phyloP scores from a whole-genome alignment of 2,888 invertebrate species.

The Pachycephus smyrnensis region DNA sequence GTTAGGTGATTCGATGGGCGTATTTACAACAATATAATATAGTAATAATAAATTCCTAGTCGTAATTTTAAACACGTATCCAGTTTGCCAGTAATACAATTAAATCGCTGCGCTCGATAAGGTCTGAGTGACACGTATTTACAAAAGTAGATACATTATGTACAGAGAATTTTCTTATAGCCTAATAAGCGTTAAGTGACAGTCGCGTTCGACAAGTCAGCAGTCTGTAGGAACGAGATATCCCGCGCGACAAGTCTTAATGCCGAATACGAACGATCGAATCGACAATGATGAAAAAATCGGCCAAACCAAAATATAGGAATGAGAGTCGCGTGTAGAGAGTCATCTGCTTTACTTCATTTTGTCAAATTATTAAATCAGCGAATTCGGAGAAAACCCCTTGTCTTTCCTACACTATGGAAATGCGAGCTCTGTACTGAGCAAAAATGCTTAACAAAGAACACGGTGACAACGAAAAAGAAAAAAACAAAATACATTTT shows the following conservation, averaged over 20 bases:
- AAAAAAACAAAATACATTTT: background rate
- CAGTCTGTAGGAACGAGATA: slow-evolving; percentile 59
- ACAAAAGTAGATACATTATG: slow-evolving; percentile 63
- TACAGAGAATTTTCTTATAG: slow-evolving; percentile 60
- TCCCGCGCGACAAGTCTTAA: slow-evolving; percentile 32
- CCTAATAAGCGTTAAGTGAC: slow-evolving; percentile 66
- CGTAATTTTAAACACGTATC: slow-evolving; percentile 32
- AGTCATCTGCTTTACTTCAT: background rate
- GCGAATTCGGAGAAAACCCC: background rate
- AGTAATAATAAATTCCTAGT: slow-evolving; percentile 37
- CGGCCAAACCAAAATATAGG: slow-evolving; percentile 7
- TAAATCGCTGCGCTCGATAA: slow-evolving; percentile 35
- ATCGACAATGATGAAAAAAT: slow-evolving; percentile 6
- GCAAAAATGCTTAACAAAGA: background rate
- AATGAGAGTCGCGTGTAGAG: slow-evolving; percentile 8
- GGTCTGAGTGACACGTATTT: slow-evolving; percentile 46
- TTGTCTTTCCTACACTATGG: background rate
- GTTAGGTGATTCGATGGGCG: slow-evolving; percentile 43
- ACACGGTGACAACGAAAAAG: background rate
- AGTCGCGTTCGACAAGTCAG: slow-evolving; percentile 46
- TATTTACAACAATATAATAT: slow-evolving; percentile 50
- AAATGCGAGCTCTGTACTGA: background rate
- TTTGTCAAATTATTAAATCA: background rate
- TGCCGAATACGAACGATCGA: slow-evolving; percentile 17
- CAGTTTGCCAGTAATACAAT: slow-evolving; percentile 21